Evolutionary conservation across 2,888 invertebrate genomes (phyloP).

Genomic region (Phlogophora meticulosa): DNA sequence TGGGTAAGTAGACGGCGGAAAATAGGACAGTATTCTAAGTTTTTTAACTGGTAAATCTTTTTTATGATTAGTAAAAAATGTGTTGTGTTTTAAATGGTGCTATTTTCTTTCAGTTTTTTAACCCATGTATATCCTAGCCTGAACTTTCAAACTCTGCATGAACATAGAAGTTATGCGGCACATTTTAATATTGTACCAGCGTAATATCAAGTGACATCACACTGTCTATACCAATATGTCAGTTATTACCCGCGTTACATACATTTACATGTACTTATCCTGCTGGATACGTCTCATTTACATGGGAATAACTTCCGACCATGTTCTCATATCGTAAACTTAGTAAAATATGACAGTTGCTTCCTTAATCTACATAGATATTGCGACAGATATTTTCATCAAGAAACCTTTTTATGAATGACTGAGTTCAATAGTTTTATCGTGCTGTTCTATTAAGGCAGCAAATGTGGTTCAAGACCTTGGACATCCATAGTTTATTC

Average conservation of each 20-base stretch:
- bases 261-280: slow-evolving; percentile 45
- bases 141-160: not conserved
- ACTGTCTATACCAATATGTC: slow-evolving; percentile 7
- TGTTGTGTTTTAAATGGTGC: not conserved
- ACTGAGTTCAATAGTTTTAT: not conserved
- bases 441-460: not conserved
- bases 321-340: slow-evolving; percentile 28
- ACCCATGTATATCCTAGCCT: not conserved
- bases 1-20: no score
- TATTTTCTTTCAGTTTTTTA: not conserved
- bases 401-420: not conserved
- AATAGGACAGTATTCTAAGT: no score
- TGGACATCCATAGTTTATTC: slow-evolving; percentile 9
- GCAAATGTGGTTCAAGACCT: slow-evolving; percentile 6
- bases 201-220: not conserved
- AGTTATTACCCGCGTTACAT: slow-evolving; percentile 21
- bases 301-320: slow-evolving; percentile 20
- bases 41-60: no score
- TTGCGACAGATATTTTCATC: slow-evolving; percentile 3
- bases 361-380: slow-evolving; percentile 13
- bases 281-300: slow-evolving; percentile 21
- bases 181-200: slow-evolving; percentile 8
- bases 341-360: slow-evolving; percentile 12
- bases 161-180: no score
- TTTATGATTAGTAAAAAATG: no score